Percentiles rank a stretch among this genome's conserved stretches.
These are phyloP conservation scores for Cyrtorhinus lividipennis DNA, from an alignment of 1,140 invertebrate genomes.

Conservation along the genomic window DNA sequence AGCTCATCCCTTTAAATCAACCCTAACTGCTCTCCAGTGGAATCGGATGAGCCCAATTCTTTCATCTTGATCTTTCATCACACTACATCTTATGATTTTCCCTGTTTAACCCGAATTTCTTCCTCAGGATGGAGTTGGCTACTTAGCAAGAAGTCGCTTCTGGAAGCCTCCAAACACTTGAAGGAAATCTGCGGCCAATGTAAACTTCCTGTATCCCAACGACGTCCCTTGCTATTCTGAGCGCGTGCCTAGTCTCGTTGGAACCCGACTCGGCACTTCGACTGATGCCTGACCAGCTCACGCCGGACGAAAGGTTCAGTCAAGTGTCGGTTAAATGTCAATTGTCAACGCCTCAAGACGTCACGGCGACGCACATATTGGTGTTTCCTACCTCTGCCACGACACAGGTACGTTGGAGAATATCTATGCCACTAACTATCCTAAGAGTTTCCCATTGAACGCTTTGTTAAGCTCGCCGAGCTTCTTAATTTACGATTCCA, in stretches of 20 bases:
- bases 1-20: no score
- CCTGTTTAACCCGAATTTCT: background rate
- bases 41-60: no score
- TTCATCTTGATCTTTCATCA: no score
- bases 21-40: no score
- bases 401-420: conserved; percentile 64
- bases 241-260: conserved; percentile 91
- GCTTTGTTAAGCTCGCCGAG: background rate
- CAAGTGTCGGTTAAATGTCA: conserved; percentile 69
- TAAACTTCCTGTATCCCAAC: conserved; percentile 56
- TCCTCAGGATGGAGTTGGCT: conserved; percentile 75
- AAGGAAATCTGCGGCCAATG: conserved; percentile 86
- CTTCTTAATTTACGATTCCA: no score
- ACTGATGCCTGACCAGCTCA: conserved; percentile 88
- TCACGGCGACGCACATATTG: conserved; percentile 93
- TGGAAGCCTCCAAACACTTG: conserved; percentile 71
- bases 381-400: conserved; percentile 97
- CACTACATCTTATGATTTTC: background rate
- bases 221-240: conserved; percentile 80
- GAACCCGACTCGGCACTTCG: conserved; percentile 87
- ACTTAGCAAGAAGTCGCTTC: conserved; percentile 76
- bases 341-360: conserved; percentile 81
- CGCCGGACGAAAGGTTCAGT: conserved; percentile 78
- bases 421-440: no score
- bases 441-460: no score